Evolutionary conservation across 2,113 vertebrate species (phyloP).

Genomic region (Eubucco bourcierii): DNA sequence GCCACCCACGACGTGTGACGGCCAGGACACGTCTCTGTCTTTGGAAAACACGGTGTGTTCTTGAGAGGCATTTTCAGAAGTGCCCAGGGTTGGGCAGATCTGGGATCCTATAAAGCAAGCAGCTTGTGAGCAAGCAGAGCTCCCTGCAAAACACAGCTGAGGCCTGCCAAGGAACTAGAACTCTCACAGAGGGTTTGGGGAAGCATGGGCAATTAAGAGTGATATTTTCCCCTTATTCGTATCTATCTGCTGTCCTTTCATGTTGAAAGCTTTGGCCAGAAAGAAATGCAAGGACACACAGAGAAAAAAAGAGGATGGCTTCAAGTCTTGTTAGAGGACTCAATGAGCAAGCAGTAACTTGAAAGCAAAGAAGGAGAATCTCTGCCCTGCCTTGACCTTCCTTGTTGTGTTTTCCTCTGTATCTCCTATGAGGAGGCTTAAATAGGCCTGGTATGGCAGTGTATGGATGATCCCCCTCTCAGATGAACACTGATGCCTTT

Average conservation of each 20-base stretch:
- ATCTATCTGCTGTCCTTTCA: not conserved
- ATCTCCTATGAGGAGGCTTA: not conserved
- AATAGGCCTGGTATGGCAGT: not conserved
- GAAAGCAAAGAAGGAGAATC: not conserved
- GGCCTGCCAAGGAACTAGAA: not conserved
- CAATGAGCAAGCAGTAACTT: not conserved
- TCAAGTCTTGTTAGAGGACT: not conserved
- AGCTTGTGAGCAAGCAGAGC: not conserved
- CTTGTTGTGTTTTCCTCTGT: not conserved
- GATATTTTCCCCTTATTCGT: not conserved
- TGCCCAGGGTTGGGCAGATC: not conserved
- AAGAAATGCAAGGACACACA: not conserved
- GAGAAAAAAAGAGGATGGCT: not conserved
- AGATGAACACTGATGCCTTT: not conserved
- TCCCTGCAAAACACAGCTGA: not conserved
- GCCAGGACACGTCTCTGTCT: not conserved
- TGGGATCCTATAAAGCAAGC: not conserved
- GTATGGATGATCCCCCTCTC: rapidly evolving
- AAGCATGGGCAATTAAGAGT: not conserved
- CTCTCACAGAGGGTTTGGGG: not conserved
- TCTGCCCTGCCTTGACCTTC: not conserved
- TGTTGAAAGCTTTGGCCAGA: not conserved
- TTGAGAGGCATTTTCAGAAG: slow-evolving; percentile 3
- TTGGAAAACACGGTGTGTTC: not conserved
- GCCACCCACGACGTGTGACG: not conserved